Base-by-base conservation (phyloP, 2,888 invertebrate species). In the Ligdia adustata region DNA sequence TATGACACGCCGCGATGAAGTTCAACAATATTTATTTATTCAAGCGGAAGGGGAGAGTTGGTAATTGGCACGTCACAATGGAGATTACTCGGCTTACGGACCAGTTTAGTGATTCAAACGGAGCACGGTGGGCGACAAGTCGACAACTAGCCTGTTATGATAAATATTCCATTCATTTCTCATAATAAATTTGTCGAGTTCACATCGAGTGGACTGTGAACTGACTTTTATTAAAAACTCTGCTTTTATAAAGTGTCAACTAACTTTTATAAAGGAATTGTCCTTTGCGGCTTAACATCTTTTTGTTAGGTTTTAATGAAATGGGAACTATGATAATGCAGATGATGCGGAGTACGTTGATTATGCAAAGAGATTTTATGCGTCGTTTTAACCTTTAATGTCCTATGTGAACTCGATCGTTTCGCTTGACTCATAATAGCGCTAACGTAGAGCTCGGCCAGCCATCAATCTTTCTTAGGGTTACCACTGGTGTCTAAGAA, bases 51-150 rank as follows among this genome's bases (percentile, higher is more conserved):
- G 89, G 89, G 85, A 83, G 86, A 85, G 79, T 64, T 72, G 27
- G 79, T 90, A 90, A 90, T 90, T 90, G 89, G 89, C 82, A 69
- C 75, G 64, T 69, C 69, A 90, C 88, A 90, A 89, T 86, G 72
- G 86, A 82, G 89, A 88, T 90, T 87, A 89, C 70, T 65, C 71
- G 74, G 85, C 82, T 88, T 88, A 83, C 68, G 69, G 53, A 59
- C 73, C 70, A 79, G 85, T 86, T 89, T 88, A 86, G 87, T 84
- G 82, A 88, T 86, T 83, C 85, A 83, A 69, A n/a, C n/a, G n/a
- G n/a, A n/a, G n/a, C 56, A 62, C 80, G 57, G 81, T 88, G 85
- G 86, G 86, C 84, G 86, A 87, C 81, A 71, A 29, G 14, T 16
- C 31, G 31, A 5, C 16, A 3, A 73, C 69, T 55, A 52, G 61